phyloP scores from a whole-genome alignment of 2,113 vertebrate genomes.

The Turdus rufiventris region DNA sequence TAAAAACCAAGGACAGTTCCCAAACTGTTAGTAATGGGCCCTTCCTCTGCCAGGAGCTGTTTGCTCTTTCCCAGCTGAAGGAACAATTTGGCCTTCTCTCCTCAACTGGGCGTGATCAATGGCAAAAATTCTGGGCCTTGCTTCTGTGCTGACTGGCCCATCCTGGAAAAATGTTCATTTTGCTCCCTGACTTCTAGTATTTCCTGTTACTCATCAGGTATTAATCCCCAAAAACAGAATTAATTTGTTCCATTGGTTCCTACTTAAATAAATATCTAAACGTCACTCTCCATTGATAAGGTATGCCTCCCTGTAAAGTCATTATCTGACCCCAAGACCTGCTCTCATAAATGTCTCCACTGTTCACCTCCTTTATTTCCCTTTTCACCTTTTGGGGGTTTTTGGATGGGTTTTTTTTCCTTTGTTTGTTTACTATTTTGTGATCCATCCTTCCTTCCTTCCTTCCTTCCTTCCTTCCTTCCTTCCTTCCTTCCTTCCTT shows the following conservation, averaged over 20 bases:
- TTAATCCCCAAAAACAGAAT: background rate
- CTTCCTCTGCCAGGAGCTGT: background rate
- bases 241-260: background rate
- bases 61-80: background rate
- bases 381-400: fast-evolving
- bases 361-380: background rate
- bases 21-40: background rate
- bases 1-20: background rate
- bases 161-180: background rate
- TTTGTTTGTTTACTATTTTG: background rate
- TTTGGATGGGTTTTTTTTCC: background rate
- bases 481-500: background rate
- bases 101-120: background rate
- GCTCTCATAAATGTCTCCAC: background rate
- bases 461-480: background rate
- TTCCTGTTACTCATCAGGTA: background rate
- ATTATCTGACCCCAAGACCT: background rate
- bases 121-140: background rate
- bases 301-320: background rate
- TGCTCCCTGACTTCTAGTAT: background rate
- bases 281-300: background rate
- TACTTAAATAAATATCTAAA: background rate
- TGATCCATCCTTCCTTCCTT: background rate
- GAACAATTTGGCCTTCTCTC: background rate
- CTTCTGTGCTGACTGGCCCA: background rate